A percentile compares a stretch with the other conserved stretches of the same genome.
Evolutionary conservation across 2,113 vertebrate genomes (phyloP).

Genomic region (Nipponia nippon): DNA sequence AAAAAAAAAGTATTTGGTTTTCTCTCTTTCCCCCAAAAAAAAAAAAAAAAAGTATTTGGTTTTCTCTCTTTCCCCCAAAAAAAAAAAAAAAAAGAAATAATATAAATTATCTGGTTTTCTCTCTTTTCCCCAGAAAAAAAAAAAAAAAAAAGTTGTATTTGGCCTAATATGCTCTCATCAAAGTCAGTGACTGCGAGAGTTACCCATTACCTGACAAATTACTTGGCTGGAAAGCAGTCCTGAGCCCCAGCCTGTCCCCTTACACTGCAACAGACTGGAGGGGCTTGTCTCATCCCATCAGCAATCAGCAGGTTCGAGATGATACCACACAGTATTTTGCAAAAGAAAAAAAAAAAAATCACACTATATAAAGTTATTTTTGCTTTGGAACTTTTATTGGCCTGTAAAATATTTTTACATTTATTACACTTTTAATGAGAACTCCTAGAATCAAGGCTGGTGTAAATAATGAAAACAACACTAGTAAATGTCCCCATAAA

Average conservation of each 20-base stretch:
- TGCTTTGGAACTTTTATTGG: slow-evolving; percentile 80
- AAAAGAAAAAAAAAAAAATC: slow-evolving; percentile 57
- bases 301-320: slow-evolving; percentile 51
- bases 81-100: not conserved
- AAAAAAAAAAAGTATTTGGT: not conserved
- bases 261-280: not conserved
- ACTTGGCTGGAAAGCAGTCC: not conserved
- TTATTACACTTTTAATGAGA: slow-evolving; percentile 82
- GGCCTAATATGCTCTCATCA: not conserved
- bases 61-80: too few species aligned
- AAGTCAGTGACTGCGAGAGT: not conserved
- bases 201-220: not conserved
- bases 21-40: not conserved
- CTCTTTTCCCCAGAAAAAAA: not conserved
- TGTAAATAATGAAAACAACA: slow-evolving; percentile 84
- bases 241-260: not conserved
- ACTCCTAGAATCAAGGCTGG: slow-evolving; percentile 80
- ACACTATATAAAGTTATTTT: slow-evolving; percentile 79
- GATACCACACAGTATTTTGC: slow-evolving; percentile 72
- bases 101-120: not conserved
- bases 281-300: slow-evolving; percentile 29
- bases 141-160: not conserved
- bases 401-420: slow-evolving; percentile 84
- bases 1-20: not conserved
- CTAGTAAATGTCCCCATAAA: slow-evolving; percentile 83